Evolutionary conservation across 64 coral and sea anemone genomes (phyloP).

Genomic region (Porites lutea): DNA sequence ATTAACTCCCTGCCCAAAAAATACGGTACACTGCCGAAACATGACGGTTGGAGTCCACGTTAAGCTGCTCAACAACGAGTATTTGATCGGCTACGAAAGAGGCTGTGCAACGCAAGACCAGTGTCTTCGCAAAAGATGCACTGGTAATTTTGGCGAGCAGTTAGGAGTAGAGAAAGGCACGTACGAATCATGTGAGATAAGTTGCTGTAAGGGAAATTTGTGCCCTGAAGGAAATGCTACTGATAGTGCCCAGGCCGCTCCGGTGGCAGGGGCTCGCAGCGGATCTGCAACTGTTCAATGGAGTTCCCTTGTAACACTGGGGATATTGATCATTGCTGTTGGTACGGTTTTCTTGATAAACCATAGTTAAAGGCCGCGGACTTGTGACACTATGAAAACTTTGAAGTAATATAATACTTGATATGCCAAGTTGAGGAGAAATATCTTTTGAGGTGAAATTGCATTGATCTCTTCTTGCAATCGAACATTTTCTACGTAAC

Average conservation of each 20-base stretch:
- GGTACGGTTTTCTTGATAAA: not conserved
- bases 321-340: not conserved
- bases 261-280: conserved; percentile 3
- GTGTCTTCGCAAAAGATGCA: conserved; percentile 10
- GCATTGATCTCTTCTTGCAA: too few species aligned
- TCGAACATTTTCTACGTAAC: too few species aligned
- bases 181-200: conserved; percentile 15
- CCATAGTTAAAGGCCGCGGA: too few species aligned
- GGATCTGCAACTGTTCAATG: not conserved
- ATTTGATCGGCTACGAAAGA: not conserved
- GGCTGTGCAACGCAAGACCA: conserved; percentile 31
- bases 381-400: too few species aligned
- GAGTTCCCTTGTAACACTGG: not conserved
- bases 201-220: conserved; percentile 15
- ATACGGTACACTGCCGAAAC: conserved; percentile 18
- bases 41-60: conserved; percentile 30
- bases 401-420: too few species aligned
- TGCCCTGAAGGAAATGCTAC: conserved; percentile 10
- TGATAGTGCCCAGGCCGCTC: not conserved
- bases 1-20: not conserved
- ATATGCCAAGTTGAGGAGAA: too few species aligned
- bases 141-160: not conserved
- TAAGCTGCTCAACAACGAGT: not conserved
- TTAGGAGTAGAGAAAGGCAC: not conserved
- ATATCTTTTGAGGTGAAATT: too few species aligned